A percentile compares a stretch with the other conserved stretches of the same genome.
Evolutionary conservation across 2,888 invertebrate genomes (phyloP).

Genomic region (Incurvaria masculella): DNA sequence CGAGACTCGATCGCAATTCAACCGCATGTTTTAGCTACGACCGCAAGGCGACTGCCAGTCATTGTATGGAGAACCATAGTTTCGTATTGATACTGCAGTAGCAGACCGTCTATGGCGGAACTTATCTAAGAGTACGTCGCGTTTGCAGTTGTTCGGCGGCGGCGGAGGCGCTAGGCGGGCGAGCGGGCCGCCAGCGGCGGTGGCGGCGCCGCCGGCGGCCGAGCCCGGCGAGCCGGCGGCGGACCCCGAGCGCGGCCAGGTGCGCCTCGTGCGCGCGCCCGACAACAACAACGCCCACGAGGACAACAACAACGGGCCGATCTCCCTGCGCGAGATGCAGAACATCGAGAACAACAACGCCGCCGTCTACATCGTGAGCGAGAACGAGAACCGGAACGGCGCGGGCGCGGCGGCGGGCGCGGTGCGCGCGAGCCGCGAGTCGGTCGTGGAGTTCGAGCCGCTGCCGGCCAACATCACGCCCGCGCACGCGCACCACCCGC

Average conservation of each 20-base stretch:
- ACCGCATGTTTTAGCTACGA: no score
- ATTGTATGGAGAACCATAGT: no score
- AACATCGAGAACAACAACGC: constrained; percentile 58
- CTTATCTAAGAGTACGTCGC: no score
- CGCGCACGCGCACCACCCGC: constrained; percentile 37
- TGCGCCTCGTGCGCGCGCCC: constrained; percentile 7
- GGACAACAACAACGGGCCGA: constrained; percentile 56
- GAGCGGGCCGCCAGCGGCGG: neutral
- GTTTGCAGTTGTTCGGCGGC: neutral
- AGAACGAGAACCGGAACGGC: constrained; percentile 39
- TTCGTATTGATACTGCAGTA: no score
- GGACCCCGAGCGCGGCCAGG: constrained; percentile 7
- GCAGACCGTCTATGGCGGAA: no score
- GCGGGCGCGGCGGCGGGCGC: constrained; percentile 24
- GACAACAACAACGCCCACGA: constrained; percentile 45
- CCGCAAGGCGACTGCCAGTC: no score
- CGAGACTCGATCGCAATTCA: no score
- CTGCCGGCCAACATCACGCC: constrained; percentile 31
- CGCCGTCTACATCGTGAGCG: constrained; percentile 48
- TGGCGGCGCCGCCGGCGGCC: constrained; percentile 9
- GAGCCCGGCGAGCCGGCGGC: constrained; percentile 9
- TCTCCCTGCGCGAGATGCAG: constrained; percentile 54
- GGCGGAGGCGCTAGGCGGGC: neutral
- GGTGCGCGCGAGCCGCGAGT: constrained; percentile 29
- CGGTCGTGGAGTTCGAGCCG: constrained; percentile 46